Conservation (phyloP, 2,888 invertebrate genomes). For the Pachycephus smyrnensis region DNA sequence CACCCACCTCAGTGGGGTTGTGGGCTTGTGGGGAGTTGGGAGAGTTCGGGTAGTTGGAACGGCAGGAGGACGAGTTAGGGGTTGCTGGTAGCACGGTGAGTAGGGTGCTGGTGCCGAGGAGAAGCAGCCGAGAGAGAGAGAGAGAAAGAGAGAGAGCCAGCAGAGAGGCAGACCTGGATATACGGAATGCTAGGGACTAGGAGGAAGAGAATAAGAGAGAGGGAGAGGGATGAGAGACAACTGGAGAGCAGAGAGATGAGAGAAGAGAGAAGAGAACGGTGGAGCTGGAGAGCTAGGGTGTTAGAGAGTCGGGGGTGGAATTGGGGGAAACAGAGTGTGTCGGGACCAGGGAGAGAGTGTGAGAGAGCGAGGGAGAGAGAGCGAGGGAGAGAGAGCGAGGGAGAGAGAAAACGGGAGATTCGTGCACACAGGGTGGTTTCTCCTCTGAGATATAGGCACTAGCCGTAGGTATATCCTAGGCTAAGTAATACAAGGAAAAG, state of each 20-base stretch:
- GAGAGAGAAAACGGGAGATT: slow-evolving; percentile 41
- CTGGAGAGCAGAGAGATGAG: slow-evolving; percentile 21
- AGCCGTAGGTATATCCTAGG: slow-evolving; percentile 56
- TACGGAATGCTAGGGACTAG: slow-evolving; percentile 12
- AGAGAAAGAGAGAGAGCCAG: slow-evolving; percentile 33
- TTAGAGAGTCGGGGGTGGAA: slow-evolving; percentile 37
- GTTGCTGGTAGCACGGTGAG: slow-evolving; percentile 25
- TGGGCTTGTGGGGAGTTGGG: slow-evolving; percentile 28
- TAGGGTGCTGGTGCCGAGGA: slow-evolving; percentile 25
- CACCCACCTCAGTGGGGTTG: slow-evolving; percentile 62
- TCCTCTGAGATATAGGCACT: slow-evolving; percentile 59
- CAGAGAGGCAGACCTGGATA: slow-evolving; percentile 44
- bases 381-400: slow-evolving; percentile 26
- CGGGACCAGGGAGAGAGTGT: slow-evolving; percentile 47
- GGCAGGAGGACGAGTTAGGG: slow-evolving; percentile 30
- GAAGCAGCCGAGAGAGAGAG: slow-evolving; percentile 28
- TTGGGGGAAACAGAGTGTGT: slow-evolving; percentile 61
- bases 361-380: slow-evolving; percentile 23
- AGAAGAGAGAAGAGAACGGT: slow-evolving; percentile 21
- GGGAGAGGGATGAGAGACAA: slow-evolving; percentile 23
- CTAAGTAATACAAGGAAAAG: slow-evolving; percentile 66
- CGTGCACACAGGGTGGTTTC: slow-evolving; percentile 63
- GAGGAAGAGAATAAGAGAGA: not conserved
- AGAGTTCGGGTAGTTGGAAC: slow-evolving; percentile 24
- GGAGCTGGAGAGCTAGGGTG: slow-evolving; percentile 26